Base-by-base conservation (phyloP, 2,888 invertebrate genomes). In the Platycnemis pennipes region DNA sequence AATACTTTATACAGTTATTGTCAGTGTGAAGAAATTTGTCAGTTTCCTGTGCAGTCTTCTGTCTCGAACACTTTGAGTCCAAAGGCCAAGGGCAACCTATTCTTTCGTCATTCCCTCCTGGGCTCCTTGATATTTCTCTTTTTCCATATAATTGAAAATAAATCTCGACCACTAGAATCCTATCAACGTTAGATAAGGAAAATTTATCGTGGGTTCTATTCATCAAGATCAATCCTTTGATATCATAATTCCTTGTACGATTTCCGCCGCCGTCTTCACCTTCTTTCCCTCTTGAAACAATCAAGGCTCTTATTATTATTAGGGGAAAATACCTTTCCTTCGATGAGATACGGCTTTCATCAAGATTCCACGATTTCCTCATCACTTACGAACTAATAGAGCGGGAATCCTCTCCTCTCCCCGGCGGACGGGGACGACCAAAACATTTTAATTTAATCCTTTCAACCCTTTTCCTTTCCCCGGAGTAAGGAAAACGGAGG, bases 371-470 rank as follows among this genome's bases (percentile, higher is more conserved):
- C 31, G 31, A 37, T 37, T 77, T 77, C 37, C 77, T 77, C 77
- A 77, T 77, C 77, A 37, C 77, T 77, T 77, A 77, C 77, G 77
- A 77, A 77, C 77, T 37, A 77, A 77, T 77, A 77, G 77, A 77
- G 77, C 77, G 31, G 11, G 7, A 13, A n/a, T 77, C 37, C 77
- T 2, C 31, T n/a, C 26, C 31, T 13, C 77, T 77, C 37, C 63
- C 63, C 13, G 37, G 37, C 37, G 77, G 37, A 31, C 7, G 7
- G 77, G 77, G 1, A 37, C 77, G 77, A 77, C 31, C 31, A 77
- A 77, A 77, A 77, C 77, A 77, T 77, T 77, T 77, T 77, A 77
- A 77, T 77, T 77, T 77, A 77, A 77, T 77, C 77, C 77, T 37
- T 77, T 77, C 77, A 77, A 77, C 77, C 77, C 77, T 77, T 77